These are phyloP conservation scores for Siniperca knerii DNA, from an alignment of 2,113 vertebrate species.

Conservation along the genomic window DNA sequence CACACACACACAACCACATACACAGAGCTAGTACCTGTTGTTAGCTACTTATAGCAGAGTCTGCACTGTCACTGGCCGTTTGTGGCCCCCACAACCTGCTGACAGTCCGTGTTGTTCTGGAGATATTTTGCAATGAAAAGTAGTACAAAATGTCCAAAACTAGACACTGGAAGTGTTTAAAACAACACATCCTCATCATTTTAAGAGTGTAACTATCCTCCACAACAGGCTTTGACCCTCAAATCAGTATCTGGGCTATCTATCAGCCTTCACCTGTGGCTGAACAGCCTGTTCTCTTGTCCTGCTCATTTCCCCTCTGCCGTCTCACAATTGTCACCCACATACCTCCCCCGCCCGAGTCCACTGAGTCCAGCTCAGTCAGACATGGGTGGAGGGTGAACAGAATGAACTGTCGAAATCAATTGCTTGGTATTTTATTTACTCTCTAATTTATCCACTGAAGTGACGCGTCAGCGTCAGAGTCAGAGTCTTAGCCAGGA, in stretches of 20 bases:
- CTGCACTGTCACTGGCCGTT: too few relatives aligned
- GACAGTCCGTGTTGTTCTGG: background rate
- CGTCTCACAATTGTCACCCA: constrained; percentile 45
- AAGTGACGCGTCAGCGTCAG: background rate
- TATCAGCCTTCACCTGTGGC: constrained; percentile 70
- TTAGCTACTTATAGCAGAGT: too few relatives aligned
- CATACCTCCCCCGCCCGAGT: constrained; percentile 33
- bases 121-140: background rate
- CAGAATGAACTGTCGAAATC: constrained; percentile 56
- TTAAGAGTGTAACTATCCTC: background rate
- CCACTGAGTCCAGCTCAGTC: constrained; percentile 65
- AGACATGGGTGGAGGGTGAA: constrained; percentile 40
- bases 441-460: background rate
- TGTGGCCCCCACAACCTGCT: background rate
- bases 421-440: constrained; percentile 33
- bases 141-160: background rate
- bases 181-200: background rate
- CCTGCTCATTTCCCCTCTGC: constrained; percentile 10
- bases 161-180: background rate
- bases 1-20: background rate
- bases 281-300: constrained; percentile 68
- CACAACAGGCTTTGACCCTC: constrained; percentile 29
- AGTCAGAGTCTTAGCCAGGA: background rate
- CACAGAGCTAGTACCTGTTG: too few relatives aligned
- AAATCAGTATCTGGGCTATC: constrained; percentile 41